Percentiles rank a stretch among this genome's conserved stretches.
Evolutionary conservation across 2,888 invertebrate species (phyloP).

Genomic region (Abrostola tripartita): DNA sequence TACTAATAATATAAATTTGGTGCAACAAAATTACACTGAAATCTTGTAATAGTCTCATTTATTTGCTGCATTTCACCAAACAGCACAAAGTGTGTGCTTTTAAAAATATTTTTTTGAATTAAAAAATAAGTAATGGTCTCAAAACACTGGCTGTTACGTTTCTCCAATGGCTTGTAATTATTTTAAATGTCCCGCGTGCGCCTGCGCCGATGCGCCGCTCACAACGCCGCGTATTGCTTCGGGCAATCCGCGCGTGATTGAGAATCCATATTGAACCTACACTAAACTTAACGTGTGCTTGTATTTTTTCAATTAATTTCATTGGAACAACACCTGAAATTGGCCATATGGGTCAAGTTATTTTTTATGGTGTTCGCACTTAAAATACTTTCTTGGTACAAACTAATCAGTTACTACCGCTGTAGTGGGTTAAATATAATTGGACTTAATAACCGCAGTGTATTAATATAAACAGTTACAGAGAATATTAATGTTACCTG

Average conservation of each 20-base stretch:
- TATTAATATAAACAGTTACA: conserved; percentile 39
- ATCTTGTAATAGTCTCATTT: conserved; percentile 76
- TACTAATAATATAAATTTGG: conserved; percentile 64
- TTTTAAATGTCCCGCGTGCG: conserved; percentile 88
- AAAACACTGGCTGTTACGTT: conserved; percentile 87
- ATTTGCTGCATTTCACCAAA: conserved; percentile 75
- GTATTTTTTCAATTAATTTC: conserved; percentile 44
- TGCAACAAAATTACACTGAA: conserved; percentile 71
- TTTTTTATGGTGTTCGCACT: neutral
- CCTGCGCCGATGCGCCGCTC: conserved; percentile 56
- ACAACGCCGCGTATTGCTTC: conserved; percentile 66
- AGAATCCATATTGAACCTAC: conserved; percentile 82
- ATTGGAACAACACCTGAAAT: conserved; percentile 23
- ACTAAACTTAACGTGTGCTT: conserved; percentile 54
- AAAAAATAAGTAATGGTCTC: conserved; percentile 88
- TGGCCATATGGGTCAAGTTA: neutral
- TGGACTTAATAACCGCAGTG: conserved; percentile 36
- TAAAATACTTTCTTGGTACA: neutral
- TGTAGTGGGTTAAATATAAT: conserved; percentile 17
- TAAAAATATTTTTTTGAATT: conserved; percentile 84
- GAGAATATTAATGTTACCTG: conserved; percentile 19
- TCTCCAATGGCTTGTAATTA: conserved; percentile 88
- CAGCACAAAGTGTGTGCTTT: conserved; percentile 81
- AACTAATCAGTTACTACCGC: conserved; percentile 12
- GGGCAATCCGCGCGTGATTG: conserved; percentile 79